Evolutionary conservation across 64 coral and sea anemone species (phyloP).

Genomic region (Pocillopora verrucosa): DNA sequence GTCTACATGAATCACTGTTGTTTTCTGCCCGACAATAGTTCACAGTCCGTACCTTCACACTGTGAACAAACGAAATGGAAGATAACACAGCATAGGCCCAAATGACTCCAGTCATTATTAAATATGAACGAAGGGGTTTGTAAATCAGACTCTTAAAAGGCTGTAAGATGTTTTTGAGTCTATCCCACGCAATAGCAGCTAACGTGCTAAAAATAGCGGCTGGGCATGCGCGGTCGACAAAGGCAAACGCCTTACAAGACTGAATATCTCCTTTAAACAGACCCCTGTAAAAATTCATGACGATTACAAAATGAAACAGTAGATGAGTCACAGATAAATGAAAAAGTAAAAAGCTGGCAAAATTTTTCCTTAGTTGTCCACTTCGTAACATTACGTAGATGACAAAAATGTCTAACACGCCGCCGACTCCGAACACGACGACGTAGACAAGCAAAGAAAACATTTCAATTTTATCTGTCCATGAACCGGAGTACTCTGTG

Average conservation of each 20-base stretch:
- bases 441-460: neutral
- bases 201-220: conserved; percentile 6
- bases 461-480: too few species aligned
- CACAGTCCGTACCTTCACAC: neutral
- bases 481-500: too few species aligned
- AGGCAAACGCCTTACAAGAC: neutral
- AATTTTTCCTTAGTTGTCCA: neutral
- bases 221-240: neutral
- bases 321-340: neutral
- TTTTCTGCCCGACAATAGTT: neutral
- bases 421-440: neutral
- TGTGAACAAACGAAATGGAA: neutral
- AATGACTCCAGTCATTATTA: neutral
- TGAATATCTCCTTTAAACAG: neutral
- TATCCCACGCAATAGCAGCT: neutral
- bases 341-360: neutral
- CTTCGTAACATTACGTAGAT: conserved; percentile 6
- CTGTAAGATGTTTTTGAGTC: conserved; percentile 5
- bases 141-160: neutral
- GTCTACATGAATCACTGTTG: neutral
- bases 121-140: neutral
- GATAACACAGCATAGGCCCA: neutral
- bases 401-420: neutral
- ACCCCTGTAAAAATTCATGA: neutral
- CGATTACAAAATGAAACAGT: neutral